phyloP scores from a whole-genome alignment of 1,140 invertebrate species.

The Drosophila athabasca region DNA sequence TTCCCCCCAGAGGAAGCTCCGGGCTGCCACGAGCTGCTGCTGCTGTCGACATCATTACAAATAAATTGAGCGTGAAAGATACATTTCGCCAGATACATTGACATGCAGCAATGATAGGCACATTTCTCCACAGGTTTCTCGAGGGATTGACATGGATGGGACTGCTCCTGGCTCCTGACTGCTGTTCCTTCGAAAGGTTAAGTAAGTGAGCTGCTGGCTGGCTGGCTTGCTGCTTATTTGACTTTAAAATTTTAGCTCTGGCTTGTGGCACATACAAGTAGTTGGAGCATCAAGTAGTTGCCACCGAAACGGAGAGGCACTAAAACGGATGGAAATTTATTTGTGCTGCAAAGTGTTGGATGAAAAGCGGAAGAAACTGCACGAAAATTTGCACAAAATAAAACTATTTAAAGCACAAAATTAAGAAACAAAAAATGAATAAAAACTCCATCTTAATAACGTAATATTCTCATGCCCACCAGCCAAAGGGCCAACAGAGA shows the following conservation, averaged over 20 bases:
- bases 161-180: neutral
- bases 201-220: neutral
- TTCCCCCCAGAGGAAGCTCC: slow-evolving; percentile 28
- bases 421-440: too few species aligned
- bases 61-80: slow-evolving; percentile 81
- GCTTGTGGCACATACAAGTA: neutral
- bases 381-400: too few species aligned
- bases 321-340: too few species aligned
- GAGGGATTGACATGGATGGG: slow-evolving; percentile 7
- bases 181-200: neutral
- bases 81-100: slow-evolving; percentile 61
- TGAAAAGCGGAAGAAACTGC: too few species aligned
- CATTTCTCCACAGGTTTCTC: slow-evolving; percentile 10
- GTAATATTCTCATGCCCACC: too few species aligned
- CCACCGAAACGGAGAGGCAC: too few species aligned
- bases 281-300: too few species aligned
- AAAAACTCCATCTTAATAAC: too few species aligned
- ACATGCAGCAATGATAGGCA: slow-evolving; percentile 66
- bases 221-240: slow-evolving; percentile 8
- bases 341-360: too few species aligned
- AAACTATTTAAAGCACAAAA: too few species aligned
- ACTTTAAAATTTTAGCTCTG: slow-evolving; percentile 48
- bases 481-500: too few species aligned
- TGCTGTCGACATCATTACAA: slow-evolving; percentile 77
- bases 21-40: neutral